Evolutionary conservation across 2,113 vertebrate genomes (phyloP).

Genomic region (Phainopepla nitens): DNA sequence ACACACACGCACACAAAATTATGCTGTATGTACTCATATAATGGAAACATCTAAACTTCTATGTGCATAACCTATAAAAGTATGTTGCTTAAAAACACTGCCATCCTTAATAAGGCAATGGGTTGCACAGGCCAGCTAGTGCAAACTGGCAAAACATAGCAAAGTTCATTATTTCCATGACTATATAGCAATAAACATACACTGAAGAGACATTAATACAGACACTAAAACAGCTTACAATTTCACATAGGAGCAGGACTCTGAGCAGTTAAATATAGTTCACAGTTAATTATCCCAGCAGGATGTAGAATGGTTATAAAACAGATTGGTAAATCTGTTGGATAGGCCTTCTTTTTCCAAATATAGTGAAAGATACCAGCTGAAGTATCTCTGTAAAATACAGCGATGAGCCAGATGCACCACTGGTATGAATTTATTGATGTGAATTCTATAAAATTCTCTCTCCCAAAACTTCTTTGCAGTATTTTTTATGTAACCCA

Average conservation of each 20-base stretch:
- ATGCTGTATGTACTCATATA: background rate
- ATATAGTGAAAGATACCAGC: constrained; percentile 24
- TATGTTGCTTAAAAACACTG: background rate
- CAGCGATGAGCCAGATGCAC: background rate
- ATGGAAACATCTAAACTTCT: background rate
- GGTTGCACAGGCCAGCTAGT: background rate
- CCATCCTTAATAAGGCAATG: background rate
- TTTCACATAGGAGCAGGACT: background rate
- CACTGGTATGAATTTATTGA: background rate
- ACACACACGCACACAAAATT: background rate
- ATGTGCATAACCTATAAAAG: background rate
- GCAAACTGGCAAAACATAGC: background rate
- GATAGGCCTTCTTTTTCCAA: constrained; percentile 35
- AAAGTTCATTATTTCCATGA: background rate
- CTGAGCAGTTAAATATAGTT: constrained; percentile 40
- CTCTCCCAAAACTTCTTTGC: background rate
- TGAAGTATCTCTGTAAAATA: constrained; percentile 8
- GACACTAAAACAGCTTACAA: background rate
- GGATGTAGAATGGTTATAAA: constrained; percentile 9
- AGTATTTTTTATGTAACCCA: background rate
- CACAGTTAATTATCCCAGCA: constrained; percentile 41
- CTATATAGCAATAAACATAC: background rate
- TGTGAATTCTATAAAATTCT: background rate
- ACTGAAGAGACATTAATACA: background rate
- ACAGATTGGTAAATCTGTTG: constrained; percentile 33